A percentile compares a stretch with the other conserved stretches of the same genome.
Evolutionary conservation across 2,113 vertebrate species (phyloP).

Genomic region (Baryphthengus martii): DNA sequence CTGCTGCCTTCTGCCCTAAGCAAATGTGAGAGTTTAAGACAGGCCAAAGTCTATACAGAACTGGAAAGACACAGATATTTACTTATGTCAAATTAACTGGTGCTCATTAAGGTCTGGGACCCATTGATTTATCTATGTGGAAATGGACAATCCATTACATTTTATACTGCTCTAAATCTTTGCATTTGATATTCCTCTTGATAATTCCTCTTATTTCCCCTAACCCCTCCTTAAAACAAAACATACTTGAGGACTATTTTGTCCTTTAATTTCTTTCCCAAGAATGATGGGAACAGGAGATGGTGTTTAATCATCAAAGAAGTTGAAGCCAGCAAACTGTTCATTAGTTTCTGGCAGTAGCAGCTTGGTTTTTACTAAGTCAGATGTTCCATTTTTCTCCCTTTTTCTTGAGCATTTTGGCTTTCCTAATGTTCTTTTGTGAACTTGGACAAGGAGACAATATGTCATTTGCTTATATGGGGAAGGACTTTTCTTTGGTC

Average conservation of each 20-base stretch:
- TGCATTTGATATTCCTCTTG: no score
- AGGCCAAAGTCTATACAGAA: no score
- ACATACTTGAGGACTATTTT: slow-evolving; percentile 7
- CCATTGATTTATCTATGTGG: background rate
- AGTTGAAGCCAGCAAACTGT: slow-evolving; percentile 63
- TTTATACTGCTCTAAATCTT: background rate
- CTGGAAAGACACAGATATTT: background rate
- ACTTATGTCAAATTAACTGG: background rate
- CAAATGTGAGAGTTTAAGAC: background rate
- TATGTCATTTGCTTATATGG: slow-evolving; percentile 30
- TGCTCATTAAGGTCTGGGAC: background rate
- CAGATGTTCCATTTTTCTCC: slow-evolving; percentile 58
- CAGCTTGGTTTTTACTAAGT: slow-evolving; percentile 60
- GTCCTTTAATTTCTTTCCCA: slow-evolving; percentile 58
- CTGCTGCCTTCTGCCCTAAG: background rate
- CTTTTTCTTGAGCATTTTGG: slow-evolving; percentile 54
- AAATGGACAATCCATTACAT: background rate
- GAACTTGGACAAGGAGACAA: slow-evolving; percentile 53
- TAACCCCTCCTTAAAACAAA: background rate
- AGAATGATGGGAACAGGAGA: slow-evolving; percentile 49
- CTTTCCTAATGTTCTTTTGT: slow-evolving; percentile 57
- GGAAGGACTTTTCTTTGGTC: slow-evolving; percentile 24
- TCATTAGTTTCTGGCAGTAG: slow-evolving; percentile 63
- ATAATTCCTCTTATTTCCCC: slow-evolving; percentile 9
- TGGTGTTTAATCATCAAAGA: slow-evolving; percentile 67